These are phyloP conservation scores for Aulostomus chinensis DNA, from an alignment of 2,797 vertebrate genomes.

Conservation along the genomic window DNA sequence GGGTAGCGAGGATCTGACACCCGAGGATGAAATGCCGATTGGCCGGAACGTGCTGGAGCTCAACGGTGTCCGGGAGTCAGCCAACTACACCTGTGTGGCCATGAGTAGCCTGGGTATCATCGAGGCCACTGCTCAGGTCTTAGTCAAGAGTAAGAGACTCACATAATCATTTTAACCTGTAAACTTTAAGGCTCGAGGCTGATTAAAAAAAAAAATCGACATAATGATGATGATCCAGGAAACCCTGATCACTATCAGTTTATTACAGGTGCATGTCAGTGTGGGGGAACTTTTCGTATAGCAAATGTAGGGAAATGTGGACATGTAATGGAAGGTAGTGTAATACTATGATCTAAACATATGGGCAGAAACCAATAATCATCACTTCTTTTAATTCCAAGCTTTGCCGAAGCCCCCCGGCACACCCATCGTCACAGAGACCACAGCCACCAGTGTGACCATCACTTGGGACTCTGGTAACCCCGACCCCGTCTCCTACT, in stretches of 20 bases:
- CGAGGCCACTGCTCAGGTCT: conserved; percentile 93
- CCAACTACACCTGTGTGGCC: conserved; percentile 97
- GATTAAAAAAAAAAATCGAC: too few relatives aligned
- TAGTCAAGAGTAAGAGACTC: conserved; percentile 92
- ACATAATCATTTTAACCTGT: not conserved
- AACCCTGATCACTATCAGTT: too few relatives aligned
- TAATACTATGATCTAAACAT: not conserved
- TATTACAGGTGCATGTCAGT: not conserved
- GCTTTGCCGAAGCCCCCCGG: conserved; percentile 96
- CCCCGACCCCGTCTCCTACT: conserved; percentile 95
- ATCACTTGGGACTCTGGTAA: conserved; percentile 99
- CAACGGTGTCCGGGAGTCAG: conserved; percentile 92
- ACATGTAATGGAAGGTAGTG: too few relatives aligned
- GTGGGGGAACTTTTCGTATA: too few relatives aligned
- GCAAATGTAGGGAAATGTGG: too few relatives aligned
- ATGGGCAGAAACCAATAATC: not conserved
- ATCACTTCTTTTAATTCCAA: conserved; percentile 56
- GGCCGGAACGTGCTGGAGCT: conserved; percentile 95
- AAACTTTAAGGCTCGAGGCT: too few relatives aligned
- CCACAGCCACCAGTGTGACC: conserved; percentile 96
- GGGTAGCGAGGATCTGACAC: conserved; percentile 92
- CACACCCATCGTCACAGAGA: conserved; percentile 93
- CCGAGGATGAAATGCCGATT: conserved; percentile 96
- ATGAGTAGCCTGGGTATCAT: conserved; percentile 98
- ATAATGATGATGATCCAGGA: too few relatives aligned